These are phyloP conservation scores for Drosophila atripex DNA, from an alignment of 2,888 invertebrate species.

Conservation along the genomic window DNA sequence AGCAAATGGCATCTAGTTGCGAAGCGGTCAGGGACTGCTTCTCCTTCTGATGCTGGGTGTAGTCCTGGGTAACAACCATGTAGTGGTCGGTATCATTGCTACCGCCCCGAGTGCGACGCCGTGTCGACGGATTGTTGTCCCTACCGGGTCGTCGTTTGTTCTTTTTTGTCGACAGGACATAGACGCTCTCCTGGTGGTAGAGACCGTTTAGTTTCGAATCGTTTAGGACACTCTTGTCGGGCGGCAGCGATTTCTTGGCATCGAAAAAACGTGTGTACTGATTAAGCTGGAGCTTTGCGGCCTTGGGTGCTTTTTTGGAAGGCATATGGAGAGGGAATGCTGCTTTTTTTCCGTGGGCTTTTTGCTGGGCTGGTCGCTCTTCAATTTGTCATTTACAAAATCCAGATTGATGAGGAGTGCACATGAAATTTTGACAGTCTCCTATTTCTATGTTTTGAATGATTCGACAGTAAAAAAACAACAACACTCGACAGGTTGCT, in stretches of 20 bases:
- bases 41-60: not conserved
- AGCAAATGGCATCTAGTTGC: constrained; percentile 48
- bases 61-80: constrained; percentile 45
- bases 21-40: not conserved
- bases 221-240: not conserved
- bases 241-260: constrained; percentile 35
- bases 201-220: not conserved
- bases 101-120: constrained; percentile 7
- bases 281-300: constrained; percentile 24
- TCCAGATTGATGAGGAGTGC: not conserved
- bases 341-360: not conserved
- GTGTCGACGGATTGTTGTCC: constrained; percentile 4
- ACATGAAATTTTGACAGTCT: constrained; percentile 36
- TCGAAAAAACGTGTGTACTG: constrained; percentile 43
- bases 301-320: constrained; percentile 36
- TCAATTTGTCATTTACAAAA: constrained; percentile 16
- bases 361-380: not conserved
- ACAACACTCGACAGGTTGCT: not conserved
- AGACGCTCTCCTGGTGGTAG: constrained; percentile 36
- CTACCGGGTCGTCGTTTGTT: not conserved
- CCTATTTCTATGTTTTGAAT: constrained; percentile 1
- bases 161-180: constrained; percentile 17
- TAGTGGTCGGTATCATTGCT: constrained; percentile 7
- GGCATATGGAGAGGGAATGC: constrained; percentile 42
- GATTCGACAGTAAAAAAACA: constrained; percentile 5